phyloP scores from a whole-genome alignment of 2,113 vertebrate genomes.

The Bathybates hornii region DNA sequence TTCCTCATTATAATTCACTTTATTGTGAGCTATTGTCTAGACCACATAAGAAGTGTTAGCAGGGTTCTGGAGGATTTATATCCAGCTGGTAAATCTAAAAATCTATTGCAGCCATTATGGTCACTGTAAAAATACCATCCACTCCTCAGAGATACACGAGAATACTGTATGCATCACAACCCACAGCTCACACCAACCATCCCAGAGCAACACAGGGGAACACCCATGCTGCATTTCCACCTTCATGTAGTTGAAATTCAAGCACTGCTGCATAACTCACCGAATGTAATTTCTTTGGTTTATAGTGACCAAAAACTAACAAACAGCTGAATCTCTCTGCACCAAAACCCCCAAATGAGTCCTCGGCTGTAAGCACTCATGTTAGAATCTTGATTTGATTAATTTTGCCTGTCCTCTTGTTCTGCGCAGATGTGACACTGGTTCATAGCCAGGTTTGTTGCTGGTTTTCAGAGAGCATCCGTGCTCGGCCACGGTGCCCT shows the following conservation, averaged over 20 bases:
- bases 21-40: not conserved
- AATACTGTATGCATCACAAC: conserved; percentile 11
- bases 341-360: not conserved
- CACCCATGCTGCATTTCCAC: conserved; percentile 32
- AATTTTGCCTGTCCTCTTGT: not conserved
- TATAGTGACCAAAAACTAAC: conserved; percentile 20
- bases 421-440: conserved; percentile 17
- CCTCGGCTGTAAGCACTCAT: not conserved
- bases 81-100: conserved; percentile 5
- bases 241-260: conserved; percentile 24
- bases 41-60: not conserved
- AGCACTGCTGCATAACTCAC: conserved; percentile 7
- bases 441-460: not conserved
- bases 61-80: conserved; percentile 23
- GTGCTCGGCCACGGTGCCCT: conserved; percentile 44
- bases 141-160: conserved; percentile 13
- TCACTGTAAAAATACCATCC: conserved; percentile 39
- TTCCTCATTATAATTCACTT: conserved; percentile 5
- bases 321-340: not conserved
- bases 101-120: conserved; percentile 15
- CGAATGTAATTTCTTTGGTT: conserved; percentile 7
- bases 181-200: conserved; percentile 14
- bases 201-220: conserved; percentile 8
- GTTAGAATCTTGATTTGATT: conserved; percentile 12
- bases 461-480: conserved; percentile 29